Evolutionary conservation across 1,140 invertebrate genomes (phyloP), one percentile per base, ranked within the genome.

Genomic region (Zophobas atratus): DNA sequence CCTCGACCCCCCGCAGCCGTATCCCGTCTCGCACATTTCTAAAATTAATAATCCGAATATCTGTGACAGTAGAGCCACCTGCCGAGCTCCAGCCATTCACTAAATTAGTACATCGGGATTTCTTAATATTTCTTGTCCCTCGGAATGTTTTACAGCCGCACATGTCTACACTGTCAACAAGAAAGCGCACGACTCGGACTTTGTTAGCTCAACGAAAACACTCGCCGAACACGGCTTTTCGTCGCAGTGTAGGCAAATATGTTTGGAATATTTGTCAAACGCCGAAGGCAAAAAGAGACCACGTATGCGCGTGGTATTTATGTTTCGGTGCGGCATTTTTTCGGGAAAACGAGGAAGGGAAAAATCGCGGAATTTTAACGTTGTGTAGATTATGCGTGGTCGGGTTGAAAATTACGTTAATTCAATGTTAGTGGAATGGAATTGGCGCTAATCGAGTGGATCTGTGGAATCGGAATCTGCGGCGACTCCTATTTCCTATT

Each of bases 191-290:
- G 48, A 33, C 33, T 75, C 60, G 20, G 39, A 33, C 43, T 55
- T 55, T 75, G n/a, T 57, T 75, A 39, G 72, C 55, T 57, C 43
- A 41, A 53, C 34, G 55, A 46, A 36, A 73, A 55, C 43, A 73
- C 32, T 33, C 20, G 3, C 35, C 32, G 51, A 36, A 39, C 3
- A 36, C n/a, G n/a, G 41, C 70, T 51, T 72, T 35, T 51, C 33
- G 51, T 6, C 57, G 36, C 53, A 79, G 77, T 76, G 78, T 81
- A 75, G 75, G 76, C 70, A 81, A 81, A 81, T 81, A 81, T 78
- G 75, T 76, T 79, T 81, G 75, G 77, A 75, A 77, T 81, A 81
- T 81, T 81, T 81, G 80, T 81, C 80, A 81, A 79, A 81, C 60
- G 75, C 70, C 78, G 70, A 63, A 77, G 67, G 55, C 74, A 77